Evolutionary conservation across 1,140 invertebrate genomes (phyloP).

Genomic region (Liolophura sinensis): DNA sequence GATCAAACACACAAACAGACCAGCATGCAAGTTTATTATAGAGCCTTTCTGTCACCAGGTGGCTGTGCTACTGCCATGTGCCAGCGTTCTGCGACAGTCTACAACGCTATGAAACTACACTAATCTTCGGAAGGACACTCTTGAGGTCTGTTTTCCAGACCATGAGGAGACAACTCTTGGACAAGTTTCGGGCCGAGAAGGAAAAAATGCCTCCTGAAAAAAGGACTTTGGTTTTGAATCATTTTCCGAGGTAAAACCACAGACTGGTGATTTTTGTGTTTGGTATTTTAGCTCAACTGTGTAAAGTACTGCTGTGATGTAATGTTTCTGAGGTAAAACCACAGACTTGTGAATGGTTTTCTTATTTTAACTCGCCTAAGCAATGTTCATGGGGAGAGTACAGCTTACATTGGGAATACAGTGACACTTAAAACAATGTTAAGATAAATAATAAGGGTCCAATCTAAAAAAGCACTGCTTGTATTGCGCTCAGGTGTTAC

Average conservation of each 20-base stretch:
- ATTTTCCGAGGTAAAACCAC: conserved; percentile 67
- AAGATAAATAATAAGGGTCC: too few species aligned
- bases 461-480: too few species aligned
- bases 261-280: too few species aligned
- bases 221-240: conserved; percentile 67
- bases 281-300: too few species aligned
- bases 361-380: too few species aligned
- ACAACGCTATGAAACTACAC: conserved; percentile 83
- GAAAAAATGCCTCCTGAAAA: conserved; percentile 88
- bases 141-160: conserved; percentile 86
- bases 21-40: conserved; percentile 2
- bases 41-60: conserved; percentile 63
- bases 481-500: too few species aligned
- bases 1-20: background rate
- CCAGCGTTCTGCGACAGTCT: conserved; percentile 93
- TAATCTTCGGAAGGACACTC: conserved; percentile 86
- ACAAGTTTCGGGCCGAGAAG: conserved; percentile 84
- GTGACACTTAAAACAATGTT: too few species aligned
- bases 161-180: conserved; percentile 85
- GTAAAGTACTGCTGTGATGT: too few species aligned
- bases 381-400: too few species aligned
- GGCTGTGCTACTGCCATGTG: conserved; percentile 94
- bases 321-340: too few species aligned
- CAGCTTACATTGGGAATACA: too few species aligned
- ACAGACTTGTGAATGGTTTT: too few species aligned